These are phyloP conservation scores for Sporophila hypoxantha DNA, from an alignment of 2,113 vertebrate genomes.

Conservation along the genomic window DNA sequence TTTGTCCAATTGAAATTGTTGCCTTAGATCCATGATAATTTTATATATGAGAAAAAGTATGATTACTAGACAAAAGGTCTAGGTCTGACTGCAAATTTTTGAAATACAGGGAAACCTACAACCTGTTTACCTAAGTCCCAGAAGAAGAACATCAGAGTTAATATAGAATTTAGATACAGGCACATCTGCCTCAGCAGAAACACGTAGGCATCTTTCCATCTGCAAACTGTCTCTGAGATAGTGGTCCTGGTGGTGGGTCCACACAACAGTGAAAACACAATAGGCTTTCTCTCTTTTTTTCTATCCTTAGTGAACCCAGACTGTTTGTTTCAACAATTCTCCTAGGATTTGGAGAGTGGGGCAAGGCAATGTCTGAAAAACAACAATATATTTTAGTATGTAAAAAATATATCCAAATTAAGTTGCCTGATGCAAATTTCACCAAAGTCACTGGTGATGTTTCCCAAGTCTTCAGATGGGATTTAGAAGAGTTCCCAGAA, in stretches of 20 bases:
- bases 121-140: neutral
- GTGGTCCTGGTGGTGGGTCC: neutral
- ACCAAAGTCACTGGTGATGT: neutral
- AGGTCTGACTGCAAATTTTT: neutral
- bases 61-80: neutral
- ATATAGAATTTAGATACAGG: neutral
- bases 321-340: neutral
- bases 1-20: neutral
- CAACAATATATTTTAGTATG: fast-evolving
- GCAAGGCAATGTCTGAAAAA: neutral
- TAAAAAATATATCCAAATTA: neutral
- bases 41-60: neutral
- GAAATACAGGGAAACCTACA: neutral
- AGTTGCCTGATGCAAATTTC: neutral
- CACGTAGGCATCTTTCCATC: neutral
- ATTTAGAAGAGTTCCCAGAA: neutral
- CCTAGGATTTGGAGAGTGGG: neutral
- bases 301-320: neutral
- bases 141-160: neutral
- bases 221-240: neutral
- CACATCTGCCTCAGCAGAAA: neutral
- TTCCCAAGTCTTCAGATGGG: neutral
- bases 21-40: neutral
- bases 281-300: neutral
- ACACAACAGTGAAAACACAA: neutral